Percentiles rank a stretch among this genome's conserved stretches.
These are phyloP conservation scores for Caenorhabditis doughertyi DNA, from an alignment of 2,888 invertebrate species.

Conservation along the genomic window DNA sequence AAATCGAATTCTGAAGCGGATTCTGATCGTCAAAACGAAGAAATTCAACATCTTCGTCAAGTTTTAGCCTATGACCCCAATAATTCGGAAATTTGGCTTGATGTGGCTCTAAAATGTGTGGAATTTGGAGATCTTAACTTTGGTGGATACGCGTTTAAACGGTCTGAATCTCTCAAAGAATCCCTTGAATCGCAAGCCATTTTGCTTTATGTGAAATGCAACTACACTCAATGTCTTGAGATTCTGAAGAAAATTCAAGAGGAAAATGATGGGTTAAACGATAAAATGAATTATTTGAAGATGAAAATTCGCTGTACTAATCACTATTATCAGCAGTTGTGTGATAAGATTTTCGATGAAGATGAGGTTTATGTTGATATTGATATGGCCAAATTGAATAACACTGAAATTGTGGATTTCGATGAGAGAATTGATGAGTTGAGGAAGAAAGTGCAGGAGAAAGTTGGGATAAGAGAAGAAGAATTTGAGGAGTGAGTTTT, in stretches of 20 bases:
- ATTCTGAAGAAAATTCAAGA: conserved; percentile 49
- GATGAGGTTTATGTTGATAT: conserved; percentile 60
- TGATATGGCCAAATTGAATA: neutral
- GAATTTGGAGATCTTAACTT: conserved; percentile 66
- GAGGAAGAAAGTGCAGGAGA: conserved; percentile 12
- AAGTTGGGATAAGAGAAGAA: neutral
- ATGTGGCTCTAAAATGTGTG: conserved; percentile 61
- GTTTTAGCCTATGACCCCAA: conserved; percentile 68
- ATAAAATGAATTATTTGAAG: conserved; percentile 64
- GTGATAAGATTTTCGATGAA: conserved; percentile 67
- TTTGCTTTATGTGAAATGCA: conserved; percentile 55
- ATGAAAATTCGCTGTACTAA: conserved; percentile 58
- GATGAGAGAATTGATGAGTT: conserved; percentile 52
- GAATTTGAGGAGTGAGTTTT: conserved; percentile 28
- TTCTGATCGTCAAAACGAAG: conserved; percentile 36
- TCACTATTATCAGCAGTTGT: conserved; percentile 59
- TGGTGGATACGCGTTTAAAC: conserved; percentile 63
- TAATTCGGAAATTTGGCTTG: conserved; percentile 65
- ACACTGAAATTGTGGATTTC: conserved; percentile 49
- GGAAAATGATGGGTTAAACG: conserved; percentile 45
- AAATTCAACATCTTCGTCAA: conserved; percentile 65
- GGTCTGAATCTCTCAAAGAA: conserved; percentile 56
- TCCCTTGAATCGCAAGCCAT: conserved; percentile 57
- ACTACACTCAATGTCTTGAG: conserved; percentile 47
- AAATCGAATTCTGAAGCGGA: neutral